Evolutionary conservation across 2,113 vertebrate species (phyloP).

Genomic region (Archocentrus centrarchus): DNA sequence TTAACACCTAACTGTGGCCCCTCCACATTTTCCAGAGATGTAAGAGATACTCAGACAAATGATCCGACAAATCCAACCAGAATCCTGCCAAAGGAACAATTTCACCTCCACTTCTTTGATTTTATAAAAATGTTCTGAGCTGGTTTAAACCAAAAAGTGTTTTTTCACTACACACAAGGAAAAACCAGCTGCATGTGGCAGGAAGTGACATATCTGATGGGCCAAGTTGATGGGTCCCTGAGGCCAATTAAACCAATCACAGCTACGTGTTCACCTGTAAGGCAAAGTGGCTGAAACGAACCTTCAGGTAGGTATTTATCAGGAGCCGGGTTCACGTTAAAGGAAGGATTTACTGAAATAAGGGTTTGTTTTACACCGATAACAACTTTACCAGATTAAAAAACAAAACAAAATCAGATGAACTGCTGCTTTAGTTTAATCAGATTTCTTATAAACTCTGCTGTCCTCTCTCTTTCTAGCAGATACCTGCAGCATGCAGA

Average conservation of each 20-base stretch:
- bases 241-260: background rate
- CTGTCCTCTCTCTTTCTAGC: too few species aligned
- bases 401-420: too few species aligned
- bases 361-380: too few species aligned
- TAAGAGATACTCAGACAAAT: conserved; percentile 34
- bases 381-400: too few species aligned
- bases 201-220: background rate
- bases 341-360: too few species aligned
- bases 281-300: too few species aligned
- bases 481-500: too few species aligned
- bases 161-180: background rate
- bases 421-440: too few species aligned
- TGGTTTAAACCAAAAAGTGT: background rate
- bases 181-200: background rate
- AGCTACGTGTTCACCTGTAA: background rate
- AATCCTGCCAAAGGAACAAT: background rate
- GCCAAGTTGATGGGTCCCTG: background rate
- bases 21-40: conserved; percentile 18
- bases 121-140: background rate
- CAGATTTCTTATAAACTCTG: too few species aligned
- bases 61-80: conserved; percentile 7
- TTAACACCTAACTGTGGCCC: conserved; percentile 20
- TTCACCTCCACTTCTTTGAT: background rate
- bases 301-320: too few species aligned
- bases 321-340: too few species aligned